Base-by-base conservation (phyloP, 2,888 invertebrate species). In the Linhomoeus sp. region DNA sequence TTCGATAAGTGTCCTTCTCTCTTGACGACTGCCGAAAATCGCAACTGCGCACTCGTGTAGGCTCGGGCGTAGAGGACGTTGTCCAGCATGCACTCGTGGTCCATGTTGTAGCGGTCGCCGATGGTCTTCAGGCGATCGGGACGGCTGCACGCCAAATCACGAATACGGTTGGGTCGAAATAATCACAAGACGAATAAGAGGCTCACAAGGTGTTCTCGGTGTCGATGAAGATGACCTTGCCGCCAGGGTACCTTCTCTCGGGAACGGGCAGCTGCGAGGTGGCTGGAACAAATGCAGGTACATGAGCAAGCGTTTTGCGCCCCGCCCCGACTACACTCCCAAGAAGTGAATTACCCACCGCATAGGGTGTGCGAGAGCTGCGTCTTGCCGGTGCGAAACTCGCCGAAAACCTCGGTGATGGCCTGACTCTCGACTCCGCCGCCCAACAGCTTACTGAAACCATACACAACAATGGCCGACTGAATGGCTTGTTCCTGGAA, bases 391-490 rank as follows among this genome's bases (percentile, higher is more conserved):
- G 80, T 79, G 29, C 81, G 73, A 61, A 80, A 81, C 68, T 82
- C 81, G 7, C 81, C 81, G 65, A 81, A 82, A 23, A n/a, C 80
- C 70, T 82, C 81, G 1, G 81, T 81, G 45, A 82, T 81, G 0
- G 80, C 73, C 80, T 81, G 81, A 5, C 81, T 81, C 67, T 82
- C 81, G 45, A 82, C 72, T 0, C 81, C 81, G 26, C 81, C 81
- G 3, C 78, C 80, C 41, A 81, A 63, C 25, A 82, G 67, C 63
- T 78, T 78, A 60, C 81, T 81, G 56, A 52, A 51, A 42, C 43
- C n/a, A 26, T 29, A 26, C 53, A 15, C 33, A 33, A 33, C 33
- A 15, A 12, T 33, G 12, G 33, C 15, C 12, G 33, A 33, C 9
- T 9, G n/a, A n/a, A n/a, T n/a, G n/a, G n/a, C n/a, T n/a, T n/a